Evolutionary conservation across 2,888 invertebrate genomes (phyloP), one percentile per base, ranked within the genome.

Genomic region (Heliconius erato): DNA sequence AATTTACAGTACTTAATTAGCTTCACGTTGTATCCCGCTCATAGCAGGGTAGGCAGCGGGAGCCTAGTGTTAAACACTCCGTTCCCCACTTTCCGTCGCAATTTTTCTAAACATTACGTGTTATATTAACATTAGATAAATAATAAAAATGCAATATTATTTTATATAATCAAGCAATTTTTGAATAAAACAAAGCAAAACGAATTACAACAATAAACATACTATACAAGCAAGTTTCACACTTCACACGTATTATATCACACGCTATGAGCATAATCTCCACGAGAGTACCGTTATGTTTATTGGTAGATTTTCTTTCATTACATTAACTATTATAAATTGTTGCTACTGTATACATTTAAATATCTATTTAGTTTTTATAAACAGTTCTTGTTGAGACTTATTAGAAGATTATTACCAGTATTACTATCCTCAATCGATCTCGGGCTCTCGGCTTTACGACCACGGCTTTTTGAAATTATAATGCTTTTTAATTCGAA

Each of bases 401-500:
- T 63, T 77, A 68, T 76, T 76, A 74, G 67, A 68, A 79, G 63
- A 44, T 79, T 79, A 71, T 74, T 80, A 59, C 54, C 19, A n/a
- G 54, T 67, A 63, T 65, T 69, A 69, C 28, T 44, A 69, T 68
- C 65, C 49, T 79, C 78, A 68, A 82, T 79, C 67, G 69, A 69
- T 69, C 76, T 76, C 69, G 28, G 35, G 44, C 11, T 79, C 74
- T 81, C 69, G 32, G 28, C 26, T 81, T 83, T 74, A 69, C 74
- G 63, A 68, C 11, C 32, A 74, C 44, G 74, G 44, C 63, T 71
- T 82, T 84, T 84, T 79, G 49, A 84, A 80, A 74, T 80, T 82
- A 71, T 74, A 69, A 80, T 79, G 68, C 40, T 65, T 84, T 84
- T 80, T 80, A 79, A 84, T 84, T 74, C 40, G 79, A 78, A 79